Evolutionary conservation across 2,797 vertebrate species (phyloP), one percentile per base, ranked within the genome.

Genomic region (Galago senegalensis): DNA sequence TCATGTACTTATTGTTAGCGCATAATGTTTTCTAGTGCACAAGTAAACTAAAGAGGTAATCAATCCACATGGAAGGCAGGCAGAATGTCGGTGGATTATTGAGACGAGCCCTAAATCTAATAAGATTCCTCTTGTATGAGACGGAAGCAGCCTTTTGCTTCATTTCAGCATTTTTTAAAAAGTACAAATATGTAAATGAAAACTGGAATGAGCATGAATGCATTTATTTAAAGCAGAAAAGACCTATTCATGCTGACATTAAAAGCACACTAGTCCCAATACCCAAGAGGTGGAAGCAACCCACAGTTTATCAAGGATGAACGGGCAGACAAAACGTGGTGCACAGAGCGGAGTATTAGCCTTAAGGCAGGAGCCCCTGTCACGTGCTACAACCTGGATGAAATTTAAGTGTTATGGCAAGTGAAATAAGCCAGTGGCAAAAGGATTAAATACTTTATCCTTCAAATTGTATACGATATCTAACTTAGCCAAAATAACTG

Each of bases 1-100:
- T 75, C 34, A 18, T 96, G 69, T 87, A 96, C 75, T 75, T 43
- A 3, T n/a, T 80, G 46, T 77, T 69, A 56, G 65, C 65, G 20
- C 1, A 93, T 80, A 53, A 21, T 85, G 43, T 96, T 98, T 97
- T 97, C 96, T 56, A 77, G 93, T 98, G 14, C 75, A 79, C 89
- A 96, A 96, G 72, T 60, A 87, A 92, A 95, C 63, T 76, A 73
- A 97, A 34, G 65, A 77, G 96, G 81, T 92, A 94, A 88, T 94
- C 63, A 83, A 82, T 96, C 53, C 69, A 1, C 49, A 91, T 46
- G 83, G 43, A 13, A 65, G 37, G 29, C 11, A 3, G 13, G 25
- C 3, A 40, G 14, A 81, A 70, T 53, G 11, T 40, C 13, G 18
- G 20, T 58, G 8, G 12, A 40, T 93, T 80, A 27, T 27, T 21